Base-by-base conservation (phyloP, 2,888 invertebrate species). In the Dicranocentrus wangi region DNA sequence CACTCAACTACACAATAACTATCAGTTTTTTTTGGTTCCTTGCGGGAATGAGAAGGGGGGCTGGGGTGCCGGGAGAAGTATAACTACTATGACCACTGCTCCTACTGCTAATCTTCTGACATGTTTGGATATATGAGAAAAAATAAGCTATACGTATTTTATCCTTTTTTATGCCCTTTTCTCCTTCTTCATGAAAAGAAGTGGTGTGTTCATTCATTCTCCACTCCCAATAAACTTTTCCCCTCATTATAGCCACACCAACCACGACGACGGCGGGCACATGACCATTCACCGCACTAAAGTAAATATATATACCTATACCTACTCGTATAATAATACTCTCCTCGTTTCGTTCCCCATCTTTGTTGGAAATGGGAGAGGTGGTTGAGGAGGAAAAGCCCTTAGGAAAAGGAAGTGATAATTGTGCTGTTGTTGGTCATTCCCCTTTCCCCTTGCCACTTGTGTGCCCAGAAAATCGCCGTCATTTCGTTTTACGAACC, bases 391-490 rank as follows among this genome's bases (percentile, higher is more conserved):
- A 28, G 23, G 19, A 61, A n/a, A 61, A 61, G 28, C 61, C 61
- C 61, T 61, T 28, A 61, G 61, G 61, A 65, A 65, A 65, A 65
- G 43, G 42, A 43, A 43, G 65, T 42, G 65, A 65, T 65, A 65
- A 65, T 65, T 65, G 42, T 65, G 23, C 39, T 43, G 65, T 65
- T 65, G 65, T 42, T 65, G 65, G 65, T 42, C 65, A 65, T 65
- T 65, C 25, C n/a, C 28, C 19, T 39, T 19, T 42, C 19, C 21
- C 42, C 21, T 63, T 17, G 15, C 42, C n/a, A 42, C 13, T 42
- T 60, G 7, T 58, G 8, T n/a, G n/a, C n/a, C n/a, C 3, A 53
- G 53, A 53, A 53, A 55, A 2, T 13, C 61, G 61, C 28, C n/a
- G 32, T 61, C 61, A 61, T 61, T 61, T 28, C 2, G 61, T 32